These are phyloP conservation scores for Spodoptera frugiperda DNA, from an alignment of 1,140 invertebrate species.

Conservation along the genomic window DNA sequence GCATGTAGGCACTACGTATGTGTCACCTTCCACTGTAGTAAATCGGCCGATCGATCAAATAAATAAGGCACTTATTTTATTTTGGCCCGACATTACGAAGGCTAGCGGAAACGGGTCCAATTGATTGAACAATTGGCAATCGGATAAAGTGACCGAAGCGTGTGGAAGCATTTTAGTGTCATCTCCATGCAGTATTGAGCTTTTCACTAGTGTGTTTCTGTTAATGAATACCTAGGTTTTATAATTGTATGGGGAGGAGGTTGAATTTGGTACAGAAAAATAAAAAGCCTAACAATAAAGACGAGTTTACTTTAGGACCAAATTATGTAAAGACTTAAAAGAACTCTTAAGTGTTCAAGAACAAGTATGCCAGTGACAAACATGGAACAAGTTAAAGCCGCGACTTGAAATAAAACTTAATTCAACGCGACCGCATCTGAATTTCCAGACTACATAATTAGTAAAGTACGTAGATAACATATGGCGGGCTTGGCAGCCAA, in stretches of 20 bases:
- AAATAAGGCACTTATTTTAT: constrained; percentile 35
- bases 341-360: too few relatives aligned
- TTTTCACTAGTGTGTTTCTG: background rate
- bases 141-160: constrained; percentile 26
- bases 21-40: constrained; percentile 21
- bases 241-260: background rate
- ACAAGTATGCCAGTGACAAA: background rate
- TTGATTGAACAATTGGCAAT: constrained; percentile 26
- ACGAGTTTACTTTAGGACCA: too few relatives aligned
- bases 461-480: constrained; percentile 9
- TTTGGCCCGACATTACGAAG: background rate
- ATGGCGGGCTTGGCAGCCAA: constrained; percentile 42
- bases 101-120: constrained; percentile 11
- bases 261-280: too few relatives aligned
- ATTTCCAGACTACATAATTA: constrained; percentile 24
- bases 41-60: constrained; percentile 36
- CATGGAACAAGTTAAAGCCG: constrained; percentile 9
- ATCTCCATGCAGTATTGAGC: constrained; percentile 19
- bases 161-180: constrained; percentile 5
- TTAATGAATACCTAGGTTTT: background rate
- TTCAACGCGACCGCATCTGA: constrained; percentile 24
- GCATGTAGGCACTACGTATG: constrained; percentile 30
- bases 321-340: constrained; percentile 1
- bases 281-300: too few relatives aligned
- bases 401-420: constrained; percentile 30